Conservation (phyloP, 2,113 vertebrate genomes). For the Peucedramus taeniatus region DNA sequence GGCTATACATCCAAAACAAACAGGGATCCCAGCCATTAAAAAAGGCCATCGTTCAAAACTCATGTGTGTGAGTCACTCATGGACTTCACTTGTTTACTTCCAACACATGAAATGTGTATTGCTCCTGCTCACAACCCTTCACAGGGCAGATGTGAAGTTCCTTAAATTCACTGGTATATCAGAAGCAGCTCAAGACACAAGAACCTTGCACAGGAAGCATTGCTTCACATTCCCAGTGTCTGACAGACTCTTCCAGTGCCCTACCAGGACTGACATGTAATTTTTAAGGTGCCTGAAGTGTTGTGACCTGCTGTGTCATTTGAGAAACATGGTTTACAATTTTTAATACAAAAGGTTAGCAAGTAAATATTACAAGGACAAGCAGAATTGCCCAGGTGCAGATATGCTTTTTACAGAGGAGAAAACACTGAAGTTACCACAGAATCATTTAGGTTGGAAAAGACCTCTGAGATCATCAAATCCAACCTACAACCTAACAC, state of each 20-base stretch:
- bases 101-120: not conserved
- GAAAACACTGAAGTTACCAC: not conserved
- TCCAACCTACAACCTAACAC: not conserved
- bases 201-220: not conserved
- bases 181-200: not conserved
- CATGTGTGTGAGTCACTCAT: accelerated
- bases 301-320: not conserved
- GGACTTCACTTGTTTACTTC: not conserved
- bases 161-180: not conserved
- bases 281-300: not conserved
- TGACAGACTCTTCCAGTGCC: not conserved
- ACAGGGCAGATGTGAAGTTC: not conserved
- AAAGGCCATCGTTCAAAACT: not conserved
- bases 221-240: not conserved
- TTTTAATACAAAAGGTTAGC: not conserved
- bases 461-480: not conserved
- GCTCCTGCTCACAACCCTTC: not conserved
- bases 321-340: not conserved
- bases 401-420: not conserved
- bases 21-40: not conserved
- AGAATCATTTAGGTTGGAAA: not conserved
- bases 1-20: not conserved
- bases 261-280: not conserved
- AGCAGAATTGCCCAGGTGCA: not conserved
- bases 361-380: not conserved